phyloP scores from a whole-genome alignment of 2,888 invertebrate species.

The Eupithecia tripunctaria region DNA sequence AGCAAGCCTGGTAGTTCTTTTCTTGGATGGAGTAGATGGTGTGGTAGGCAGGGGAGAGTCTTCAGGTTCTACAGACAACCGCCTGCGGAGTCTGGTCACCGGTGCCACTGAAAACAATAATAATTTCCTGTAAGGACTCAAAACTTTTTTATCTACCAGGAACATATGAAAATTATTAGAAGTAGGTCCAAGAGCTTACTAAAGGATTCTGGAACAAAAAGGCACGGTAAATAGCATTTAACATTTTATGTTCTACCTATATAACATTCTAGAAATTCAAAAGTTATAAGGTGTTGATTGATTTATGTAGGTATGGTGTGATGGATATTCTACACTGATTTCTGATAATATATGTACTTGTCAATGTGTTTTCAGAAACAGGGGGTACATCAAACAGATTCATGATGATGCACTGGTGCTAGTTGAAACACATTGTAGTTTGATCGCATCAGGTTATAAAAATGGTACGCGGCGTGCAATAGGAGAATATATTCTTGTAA shows the following conservation, averaged over 20 bases:
- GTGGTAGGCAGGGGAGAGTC: slow-evolving; percentile 67
- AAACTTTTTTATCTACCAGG: background rate
- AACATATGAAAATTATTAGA: background rate
- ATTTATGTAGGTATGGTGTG: background rate
- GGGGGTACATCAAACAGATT: background rate
- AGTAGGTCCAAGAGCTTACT: background rate
- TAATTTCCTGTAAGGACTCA: background rate
- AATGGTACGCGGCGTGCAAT: background rate
- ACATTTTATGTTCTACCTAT: background rate
- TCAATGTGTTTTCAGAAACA: background rate
- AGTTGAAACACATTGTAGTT: background rate
- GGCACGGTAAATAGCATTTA: background rate
- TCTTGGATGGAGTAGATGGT: slow-evolving; percentile 73
- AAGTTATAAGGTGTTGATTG: background rate
- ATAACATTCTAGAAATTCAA: background rate
- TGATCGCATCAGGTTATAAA: slow-evolving; percentile 1
- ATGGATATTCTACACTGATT: background rate
- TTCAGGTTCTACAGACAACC: slow-evolving; percentile 72
- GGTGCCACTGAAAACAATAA: slow-evolving; percentile 44
- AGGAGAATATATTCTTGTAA: background rate
- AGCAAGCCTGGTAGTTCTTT: slow-evolving; percentile 63
- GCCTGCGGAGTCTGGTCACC: slow-evolving; percentile 68
- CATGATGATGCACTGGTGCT: background rate
- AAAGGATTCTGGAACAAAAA: background rate
- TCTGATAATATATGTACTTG: background rate